phyloP scores from a whole-genome alignment of 2,113 vertebrate species.

The Saguinus imperator region DNA sequence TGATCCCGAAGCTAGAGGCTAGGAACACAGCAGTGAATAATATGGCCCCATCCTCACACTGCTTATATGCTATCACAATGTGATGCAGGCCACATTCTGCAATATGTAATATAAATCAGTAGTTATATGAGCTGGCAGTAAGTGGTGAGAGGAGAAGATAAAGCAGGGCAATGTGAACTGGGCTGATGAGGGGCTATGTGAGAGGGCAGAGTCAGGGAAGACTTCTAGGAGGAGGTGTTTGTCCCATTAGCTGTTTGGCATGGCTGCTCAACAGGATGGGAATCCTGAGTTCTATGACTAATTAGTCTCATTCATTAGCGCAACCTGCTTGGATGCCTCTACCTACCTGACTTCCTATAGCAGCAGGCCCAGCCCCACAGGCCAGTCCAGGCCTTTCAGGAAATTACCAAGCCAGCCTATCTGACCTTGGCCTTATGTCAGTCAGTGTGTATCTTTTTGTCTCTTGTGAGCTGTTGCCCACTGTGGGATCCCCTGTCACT shows the following conservation, averaged over 20 bases:
- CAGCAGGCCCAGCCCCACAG: not conserved
- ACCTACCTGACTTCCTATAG: not conserved
- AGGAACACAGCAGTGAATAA: not conserved
- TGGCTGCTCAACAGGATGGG: not conserved
- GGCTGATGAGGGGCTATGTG: not conserved
- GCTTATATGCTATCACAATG: not conserved
- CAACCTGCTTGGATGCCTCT: not conserved
- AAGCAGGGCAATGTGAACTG: not conserved
- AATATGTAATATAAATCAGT: not conserved
- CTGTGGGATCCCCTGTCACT: not conserved
- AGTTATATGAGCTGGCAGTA: not conserved
- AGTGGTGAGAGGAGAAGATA: not conserved
- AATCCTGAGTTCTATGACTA: not conserved
- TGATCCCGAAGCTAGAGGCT: not conserved
- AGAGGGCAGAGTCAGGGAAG: not conserved
- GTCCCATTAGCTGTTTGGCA: not conserved
- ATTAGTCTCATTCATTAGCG: not conserved
- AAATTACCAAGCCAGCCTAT: not conserved
- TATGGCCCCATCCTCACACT: not conserved
- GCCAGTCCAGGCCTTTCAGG: not conserved
- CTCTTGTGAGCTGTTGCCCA: not conserved
- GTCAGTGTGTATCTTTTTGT: not conserved
- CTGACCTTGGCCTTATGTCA: conserved; percentile 31
- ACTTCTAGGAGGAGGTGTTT: not conserved
- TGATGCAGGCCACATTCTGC: not conserved